phyloP scores from a whole-genome alignment of 2,113 vertebrate genomes.

The Stigmatopora nigra region DNA sequence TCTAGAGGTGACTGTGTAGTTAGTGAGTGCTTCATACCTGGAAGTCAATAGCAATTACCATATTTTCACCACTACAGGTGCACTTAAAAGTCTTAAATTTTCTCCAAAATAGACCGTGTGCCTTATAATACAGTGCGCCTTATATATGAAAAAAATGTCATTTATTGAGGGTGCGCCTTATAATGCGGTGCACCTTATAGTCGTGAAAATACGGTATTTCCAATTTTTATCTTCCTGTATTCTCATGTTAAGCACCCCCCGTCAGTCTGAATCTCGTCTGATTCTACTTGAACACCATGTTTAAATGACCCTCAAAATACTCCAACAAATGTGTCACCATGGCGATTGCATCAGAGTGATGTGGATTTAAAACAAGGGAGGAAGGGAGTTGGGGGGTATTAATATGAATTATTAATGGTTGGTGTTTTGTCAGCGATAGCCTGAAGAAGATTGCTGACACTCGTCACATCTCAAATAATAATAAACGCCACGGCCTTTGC shows the following conservation, averaged over 20 bases:
- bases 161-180: too few species aligned
- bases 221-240: conserved; percentile 37
- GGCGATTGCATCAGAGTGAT: conserved; percentile 30
- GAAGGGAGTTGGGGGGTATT: conserved; percentile 24
- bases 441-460: conserved; percentile 54
- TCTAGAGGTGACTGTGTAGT: too few species aligned
- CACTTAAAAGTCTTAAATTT: too few species aligned
- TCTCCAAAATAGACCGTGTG: too few species aligned
- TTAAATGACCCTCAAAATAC: conserved; percentile 37
- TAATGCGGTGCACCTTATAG: too few species aligned
- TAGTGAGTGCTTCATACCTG: too few species aligned
- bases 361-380: conserved; percentile 1
- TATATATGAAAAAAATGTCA: too few species aligned
- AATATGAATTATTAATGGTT: conserved; percentile 69
- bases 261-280: conserved; percentile 49
- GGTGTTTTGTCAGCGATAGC: conserved; percentile 56
- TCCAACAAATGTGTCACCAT: conserved; percentile 33
- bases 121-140: too few species aligned
- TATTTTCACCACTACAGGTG: too few species aligned
- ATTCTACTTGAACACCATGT: conserved; percentile 35
- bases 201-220: too few species aligned
- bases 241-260: conserved; percentile 46
- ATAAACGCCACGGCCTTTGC: not conserved
- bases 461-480: conserved; percentile 57
- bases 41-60: too few species aligned